Conservation (phyloP, 2,888 invertebrate species). For the Megaustenia siamemsis region DNA sequence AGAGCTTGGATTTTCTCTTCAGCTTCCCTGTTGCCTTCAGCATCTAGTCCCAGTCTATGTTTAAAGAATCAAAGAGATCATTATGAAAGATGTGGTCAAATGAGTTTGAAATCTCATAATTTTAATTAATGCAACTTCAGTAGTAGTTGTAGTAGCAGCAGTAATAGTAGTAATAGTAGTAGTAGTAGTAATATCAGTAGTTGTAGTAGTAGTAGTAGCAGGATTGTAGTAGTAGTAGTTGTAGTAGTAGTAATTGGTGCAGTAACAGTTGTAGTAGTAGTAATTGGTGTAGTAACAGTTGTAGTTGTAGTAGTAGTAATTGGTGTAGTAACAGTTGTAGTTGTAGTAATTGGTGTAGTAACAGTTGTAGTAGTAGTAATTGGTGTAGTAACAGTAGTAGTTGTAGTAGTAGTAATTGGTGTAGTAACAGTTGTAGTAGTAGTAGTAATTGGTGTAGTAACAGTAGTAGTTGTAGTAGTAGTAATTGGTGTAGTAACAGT, state of each 20-base stretch:
- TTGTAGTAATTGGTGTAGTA: background rate
- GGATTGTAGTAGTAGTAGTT: background rate
- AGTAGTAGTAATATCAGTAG: background rate
- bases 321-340: background rate
- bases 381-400: conserved; percentile 2
- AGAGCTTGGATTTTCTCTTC: conserved; percentile 64
- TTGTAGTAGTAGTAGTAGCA: background rate
- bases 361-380: conserved; percentile 25
- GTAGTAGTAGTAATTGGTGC: background rate
- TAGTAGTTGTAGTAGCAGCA: background rate
- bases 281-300: background rate
- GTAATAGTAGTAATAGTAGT: background rate
- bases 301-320: background rate
- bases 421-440: conserved; percentile 17
- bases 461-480: conserved; percentile 25
- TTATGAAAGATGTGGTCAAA: no score
- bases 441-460: conserved; percentile 20
- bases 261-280: background rate
- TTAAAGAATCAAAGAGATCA: background rate
- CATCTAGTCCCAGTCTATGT: conserved; percentile 65
- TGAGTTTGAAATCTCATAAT: no score
- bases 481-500: conserved; percentile 22
- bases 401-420: background rate
- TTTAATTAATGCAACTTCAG: no score
- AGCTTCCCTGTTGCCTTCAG: conserved; percentile 64